Evolutionary conservation across 2,888 invertebrate genomes (phyloP).

Genomic region (Callinectes sapidus): DNA sequence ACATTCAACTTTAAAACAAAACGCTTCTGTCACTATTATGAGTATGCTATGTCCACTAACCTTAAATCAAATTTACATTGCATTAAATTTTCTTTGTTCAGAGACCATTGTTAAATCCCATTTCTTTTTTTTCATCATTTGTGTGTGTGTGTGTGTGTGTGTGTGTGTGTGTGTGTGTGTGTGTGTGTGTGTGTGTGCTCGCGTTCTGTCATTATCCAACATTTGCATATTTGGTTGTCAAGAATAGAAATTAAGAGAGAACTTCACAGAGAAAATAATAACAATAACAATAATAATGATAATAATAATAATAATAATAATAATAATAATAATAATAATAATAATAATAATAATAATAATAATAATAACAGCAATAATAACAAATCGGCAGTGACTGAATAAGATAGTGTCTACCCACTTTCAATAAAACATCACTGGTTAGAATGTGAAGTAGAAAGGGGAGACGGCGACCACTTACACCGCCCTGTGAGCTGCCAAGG

Average conservation of each 20-base stretch:
- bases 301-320: too few species aligned
- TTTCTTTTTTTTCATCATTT: not conserved
- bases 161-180: constrained; percentile 1
- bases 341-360: too few species aligned
- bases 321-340: too few species aligned
- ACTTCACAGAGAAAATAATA: not conserved
- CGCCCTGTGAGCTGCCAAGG: not conserved
- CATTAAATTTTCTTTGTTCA: not conserved
- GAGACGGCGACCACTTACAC: not conserved
- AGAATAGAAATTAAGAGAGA: not conserved
- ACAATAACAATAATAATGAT: too few species aligned
- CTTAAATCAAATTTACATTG: not conserved
- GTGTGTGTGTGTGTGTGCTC: not conserved
- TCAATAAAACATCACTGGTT: not conserved
- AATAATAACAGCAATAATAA: too few species aligned
- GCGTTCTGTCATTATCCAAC: not conserved
- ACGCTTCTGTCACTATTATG: not conserved
- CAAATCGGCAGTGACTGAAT: not conserved
- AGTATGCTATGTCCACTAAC: not conserved
- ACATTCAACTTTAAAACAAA: not conserved
- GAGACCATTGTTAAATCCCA: not conserved
- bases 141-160: not conserved
- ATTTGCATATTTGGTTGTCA: not conserved
- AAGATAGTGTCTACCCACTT: not conserved
- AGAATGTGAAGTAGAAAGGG: not conserved